Evolutionary conservation across 2,797 vertebrate species (phyloP), one percentile per base, ranked within the genome.

Genomic region (Masticophis lateralis): DNA sequence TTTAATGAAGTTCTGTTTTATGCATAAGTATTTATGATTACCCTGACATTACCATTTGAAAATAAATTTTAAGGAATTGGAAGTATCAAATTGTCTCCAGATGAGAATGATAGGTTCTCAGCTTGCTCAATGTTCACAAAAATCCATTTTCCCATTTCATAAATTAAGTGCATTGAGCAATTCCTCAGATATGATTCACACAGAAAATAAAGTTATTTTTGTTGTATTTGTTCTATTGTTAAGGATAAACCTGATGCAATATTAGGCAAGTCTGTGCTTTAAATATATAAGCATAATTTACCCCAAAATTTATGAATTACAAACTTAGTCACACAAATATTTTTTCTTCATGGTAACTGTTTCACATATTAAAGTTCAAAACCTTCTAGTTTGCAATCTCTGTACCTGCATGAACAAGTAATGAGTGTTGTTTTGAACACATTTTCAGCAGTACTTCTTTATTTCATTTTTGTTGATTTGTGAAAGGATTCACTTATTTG

Each of bases 181-280:
- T 97, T 98, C 96, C 97, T 98, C 98, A 98, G 98, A 98, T 98
- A 98, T 94, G 97, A 97, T 98, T 98, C 97, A 98, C 97, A 89
- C 95, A 95, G 97, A 97, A 98, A 98, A 98, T 97, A 98, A 98
- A 98, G 96, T 97, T 97, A 97, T 96, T 97, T 98, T 96, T 94
- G 96, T 97, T 97, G 97, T 97, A 96, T 94, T 94, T 96, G 97
- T 97, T 96, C 95, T 96, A 96, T 95, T 96, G 95, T 97, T 96
- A 97, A 95, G 95, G 94, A 97, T 96, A 97, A 97, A 97, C 96
- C 96, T 94, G 97, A 95, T 95, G 96, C 94, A 96, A 95, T 94
- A 96, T 93, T 92, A 92, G 95, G 93, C 9, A 91, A 5, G 88
- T 83, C 93, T 1, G 5, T 37, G 94, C 4, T 1, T 91, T 0